Conservation (phyloP, 2,113 vertebrate genomes). For the Myotis brandtii region DNA sequence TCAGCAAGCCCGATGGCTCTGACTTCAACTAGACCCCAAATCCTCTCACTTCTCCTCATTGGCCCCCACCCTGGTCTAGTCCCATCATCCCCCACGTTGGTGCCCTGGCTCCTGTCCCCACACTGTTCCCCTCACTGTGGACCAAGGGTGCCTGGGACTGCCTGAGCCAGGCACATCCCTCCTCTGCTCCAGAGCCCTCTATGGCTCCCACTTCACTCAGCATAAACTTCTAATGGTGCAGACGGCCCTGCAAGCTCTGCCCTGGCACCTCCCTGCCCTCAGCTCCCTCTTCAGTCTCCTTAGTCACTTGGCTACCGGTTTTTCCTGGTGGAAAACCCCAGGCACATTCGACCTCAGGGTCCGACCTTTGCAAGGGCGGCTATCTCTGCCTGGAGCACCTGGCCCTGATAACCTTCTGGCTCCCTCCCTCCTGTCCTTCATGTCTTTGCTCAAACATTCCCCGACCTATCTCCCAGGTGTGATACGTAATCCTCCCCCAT, state of each 20-base stretch:
- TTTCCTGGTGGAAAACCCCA: neutral
- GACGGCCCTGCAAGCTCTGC: neutral
- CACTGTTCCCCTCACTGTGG: neutral
- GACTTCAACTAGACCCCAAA: neutral
- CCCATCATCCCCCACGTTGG: neutral
- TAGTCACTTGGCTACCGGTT: neutral
- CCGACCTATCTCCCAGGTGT: neutral
- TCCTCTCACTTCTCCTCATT: neutral
- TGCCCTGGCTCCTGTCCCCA: neutral
- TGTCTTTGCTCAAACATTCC: neutral
- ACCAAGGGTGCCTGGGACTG: neutral
- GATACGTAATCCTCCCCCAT: neutral
- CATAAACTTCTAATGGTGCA: neutral
- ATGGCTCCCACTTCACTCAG: neutral
- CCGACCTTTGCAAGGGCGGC: neutral
- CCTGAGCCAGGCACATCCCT: neutral
- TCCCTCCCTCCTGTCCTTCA: neutral
- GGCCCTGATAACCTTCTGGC: neutral
- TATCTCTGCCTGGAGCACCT: neutral
- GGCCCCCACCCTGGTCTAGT: neutral
- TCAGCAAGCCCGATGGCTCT: neutral
- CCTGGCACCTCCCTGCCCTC: neutral
- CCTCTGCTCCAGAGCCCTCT: slow-evolving; percentile 28
- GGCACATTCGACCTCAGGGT: neutral
- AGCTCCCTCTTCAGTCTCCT: neutral